Percentiles rank a stretch among this genome's conserved stretches.
phyloP scores from a whole-genome alignment of 2,113 vertebrate genomes.

The Piprites chloris region DNA sequence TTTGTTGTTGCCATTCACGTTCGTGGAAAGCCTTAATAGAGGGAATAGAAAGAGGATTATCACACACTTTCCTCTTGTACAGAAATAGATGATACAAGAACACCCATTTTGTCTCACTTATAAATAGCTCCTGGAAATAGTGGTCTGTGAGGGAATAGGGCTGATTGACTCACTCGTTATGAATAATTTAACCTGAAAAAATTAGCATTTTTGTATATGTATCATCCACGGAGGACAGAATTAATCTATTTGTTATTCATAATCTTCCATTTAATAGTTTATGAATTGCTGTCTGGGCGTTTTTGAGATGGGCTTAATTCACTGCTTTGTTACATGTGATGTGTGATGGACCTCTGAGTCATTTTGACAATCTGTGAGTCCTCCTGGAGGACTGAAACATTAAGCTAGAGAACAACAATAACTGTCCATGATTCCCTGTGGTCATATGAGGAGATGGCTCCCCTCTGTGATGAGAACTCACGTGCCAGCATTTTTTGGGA shows the following conservation, averaged over 20 bases:
- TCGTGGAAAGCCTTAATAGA: conserved; percentile 23
- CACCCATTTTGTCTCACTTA: conserved; percentile 11
- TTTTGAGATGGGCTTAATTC: neutral
- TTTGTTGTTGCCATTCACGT: neutral
- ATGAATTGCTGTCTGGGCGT: neutral
- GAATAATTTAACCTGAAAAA: conserved; percentile 50
- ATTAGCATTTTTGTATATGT: conserved; percentile 38
- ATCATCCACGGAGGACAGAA: neutral
- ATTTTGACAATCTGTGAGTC: neutral
- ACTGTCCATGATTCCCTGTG: neutral
- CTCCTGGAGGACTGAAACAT: neutral
- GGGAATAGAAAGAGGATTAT: neutral
- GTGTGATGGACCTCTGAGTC: neutral
- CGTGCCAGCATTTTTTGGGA: neutral
- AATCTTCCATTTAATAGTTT: conserved; percentile 19
- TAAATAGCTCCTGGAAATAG: conserved; percentile 25
- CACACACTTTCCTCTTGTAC: neutral
- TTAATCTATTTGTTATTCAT: conserved; percentile 46
- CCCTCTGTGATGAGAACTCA: neutral
- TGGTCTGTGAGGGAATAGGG: conserved; percentile 9
- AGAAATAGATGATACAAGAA: neutral
- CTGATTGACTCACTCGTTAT: conserved; percentile 18
- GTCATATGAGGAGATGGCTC: neutral
- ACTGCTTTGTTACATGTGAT: neutral
- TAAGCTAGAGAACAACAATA: neutral